A percentile compares a stretch with the other conserved stretches of the same genome.
phyloP scores from a whole-genome alignment of 2,888 invertebrate genomes.

The Spatulosminthurus flaviceps region DNA sequence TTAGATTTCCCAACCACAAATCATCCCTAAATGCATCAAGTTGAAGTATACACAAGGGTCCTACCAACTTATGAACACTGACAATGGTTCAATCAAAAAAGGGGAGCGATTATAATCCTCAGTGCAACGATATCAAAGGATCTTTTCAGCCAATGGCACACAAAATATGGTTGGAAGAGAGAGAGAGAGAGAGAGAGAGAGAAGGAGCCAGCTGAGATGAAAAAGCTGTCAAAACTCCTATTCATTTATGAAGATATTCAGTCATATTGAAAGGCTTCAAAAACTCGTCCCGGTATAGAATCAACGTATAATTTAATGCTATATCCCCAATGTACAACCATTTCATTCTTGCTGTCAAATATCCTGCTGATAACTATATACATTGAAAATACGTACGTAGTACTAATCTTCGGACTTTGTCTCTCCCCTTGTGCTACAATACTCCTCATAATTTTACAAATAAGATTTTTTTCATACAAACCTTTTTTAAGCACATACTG shows the following conservation, averaged over 20 bases:
- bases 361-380: conserved; percentile 6
- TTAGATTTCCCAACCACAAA: conserved; percentile 59
- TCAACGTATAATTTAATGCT: conserved; percentile 3
- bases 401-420: not conserved
- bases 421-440: not conserved
- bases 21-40: conserved; percentile 49
- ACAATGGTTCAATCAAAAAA: conserved; percentile 57
- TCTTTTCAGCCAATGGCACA: conserved; percentile 59
- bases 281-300: conserved; percentile 30
- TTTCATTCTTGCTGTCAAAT: conserved; percentile 14
- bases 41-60: conserved; percentile 59
- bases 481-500: too few relatives aligned
- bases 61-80: conserved; percentile 48
- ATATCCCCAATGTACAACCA: conserved; percentile 3
- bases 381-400: not conserved
- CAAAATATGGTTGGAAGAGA: conserved; percentile 55
- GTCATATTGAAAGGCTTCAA: conserved; percentile 41
- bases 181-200: conserved; percentile 11
- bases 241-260: conserved; percentile 55
- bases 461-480: not conserved
- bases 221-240: conserved; percentile 63
- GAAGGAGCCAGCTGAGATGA: conserved; percentile 57
- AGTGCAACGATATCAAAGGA: conserved; percentile 53
- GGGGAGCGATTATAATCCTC: conserved; percentile 55
- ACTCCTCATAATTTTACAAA: not conserved